A percentile compares a stretch with the other conserved stretches of the same genome.
phyloP scores from a whole-genome alignment of 2,797 vertebrate genomes.

The Urosaurus nigricauda region DNA sequence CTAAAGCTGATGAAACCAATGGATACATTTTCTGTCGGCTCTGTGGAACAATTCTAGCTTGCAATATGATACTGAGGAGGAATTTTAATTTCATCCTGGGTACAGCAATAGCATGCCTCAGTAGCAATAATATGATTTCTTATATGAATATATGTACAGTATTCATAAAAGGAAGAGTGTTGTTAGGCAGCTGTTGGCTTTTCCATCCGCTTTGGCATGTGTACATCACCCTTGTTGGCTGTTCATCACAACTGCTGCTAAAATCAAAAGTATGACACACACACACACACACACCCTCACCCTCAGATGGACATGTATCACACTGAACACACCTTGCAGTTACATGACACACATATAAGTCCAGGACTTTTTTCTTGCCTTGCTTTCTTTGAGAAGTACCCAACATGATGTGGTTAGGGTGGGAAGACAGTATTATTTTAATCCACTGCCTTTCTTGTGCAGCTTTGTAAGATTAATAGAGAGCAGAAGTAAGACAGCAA shows the following conservation, averaged over 20 bases:
- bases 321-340: slow-evolving; percentile 52
- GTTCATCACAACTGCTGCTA: slow-evolving; percentile 59
- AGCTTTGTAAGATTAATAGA: slow-evolving; percentile 66
- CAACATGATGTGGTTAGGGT: slow-evolving; percentile 69
- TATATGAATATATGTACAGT: slow-evolving; percentile 71
- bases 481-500: slow-evolving; percentile 65
- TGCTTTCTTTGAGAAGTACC: slow-evolving; percentile 58
- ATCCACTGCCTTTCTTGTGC: slow-evolving; percentile 70
- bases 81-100: slow-evolving; percentile 79
- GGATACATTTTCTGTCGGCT: slow-evolving; percentile 70
- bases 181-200: slow-evolving; percentile 70
- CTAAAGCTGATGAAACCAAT: slow-evolving; percentile 66
- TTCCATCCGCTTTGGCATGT: slow-evolving; percentile 57
- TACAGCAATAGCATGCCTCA: slow-evolving; percentile 67
- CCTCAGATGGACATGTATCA: slow-evolving; percentile 62
- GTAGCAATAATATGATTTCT: slow-evolving; percentile 74
- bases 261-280: slow-evolving; percentile 64
- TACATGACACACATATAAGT: slow-evolving; percentile 42
- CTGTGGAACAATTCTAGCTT: slow-evolving; percentile 60
- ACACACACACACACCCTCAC: too few relatives aligned
- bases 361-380: slow-evolving; percentile 67
- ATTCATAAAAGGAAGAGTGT: slow-evolving; percentile 61
- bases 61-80: slow-evolving; percentile 68
- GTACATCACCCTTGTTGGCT: slow-evolving; percentile 56
- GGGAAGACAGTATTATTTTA: slow-evolving; percentile 67